Evolutionary conservation across 2,113 vertebrate species (phyloP), one percentile per base, ranked within the genome.

Genomic region (Limanda limanda): DNA sequence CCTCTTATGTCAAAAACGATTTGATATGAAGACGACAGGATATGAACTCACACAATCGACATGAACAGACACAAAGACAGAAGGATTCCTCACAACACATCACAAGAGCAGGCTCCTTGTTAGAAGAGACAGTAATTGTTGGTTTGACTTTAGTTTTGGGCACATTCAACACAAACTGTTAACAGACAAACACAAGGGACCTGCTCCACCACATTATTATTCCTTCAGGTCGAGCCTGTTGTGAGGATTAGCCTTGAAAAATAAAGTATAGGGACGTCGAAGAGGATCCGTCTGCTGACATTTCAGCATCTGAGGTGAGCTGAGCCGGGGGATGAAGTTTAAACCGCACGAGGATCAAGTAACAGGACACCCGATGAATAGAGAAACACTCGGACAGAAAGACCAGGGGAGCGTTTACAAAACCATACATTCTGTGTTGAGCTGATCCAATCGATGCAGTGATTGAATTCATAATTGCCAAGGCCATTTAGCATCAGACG

Each of bases 61-160:
- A 51, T 17, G 48, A 54, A 11, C 51, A 18, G 45, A 48, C 40
- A 42, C 40, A 42, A 42, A 13, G 17, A 7, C 15, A 51, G 31
- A 8, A 31, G 31, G 31, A 31, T 7, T 51, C 47, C 3, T 51
- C 47, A 15, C 5, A 51, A 51, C 47, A 51, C 47, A 48, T 18
- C 17, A 51, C 17, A 1, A 74, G 27, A 76, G 37, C 59, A 57
- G 56, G 80, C 35, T 70, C 48, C 27, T 47, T 57, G 12, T 17
- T 20, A 74, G 74, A 65, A 35, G 61, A 67, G 23, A 67, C 25
- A 27, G 4, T 20, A 48, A 48, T 11, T 65, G 10, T 24, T 58
- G 73, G 45, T 86, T 88, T 85, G 80, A 82, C 86, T 81, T 37
- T 54, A 68, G 69, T 60, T 71, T 63, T 35, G 45, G 42, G 66